Conservation (phyloP, 64 coral and sea anemone species). For the Montipora foliosa region DNA sequence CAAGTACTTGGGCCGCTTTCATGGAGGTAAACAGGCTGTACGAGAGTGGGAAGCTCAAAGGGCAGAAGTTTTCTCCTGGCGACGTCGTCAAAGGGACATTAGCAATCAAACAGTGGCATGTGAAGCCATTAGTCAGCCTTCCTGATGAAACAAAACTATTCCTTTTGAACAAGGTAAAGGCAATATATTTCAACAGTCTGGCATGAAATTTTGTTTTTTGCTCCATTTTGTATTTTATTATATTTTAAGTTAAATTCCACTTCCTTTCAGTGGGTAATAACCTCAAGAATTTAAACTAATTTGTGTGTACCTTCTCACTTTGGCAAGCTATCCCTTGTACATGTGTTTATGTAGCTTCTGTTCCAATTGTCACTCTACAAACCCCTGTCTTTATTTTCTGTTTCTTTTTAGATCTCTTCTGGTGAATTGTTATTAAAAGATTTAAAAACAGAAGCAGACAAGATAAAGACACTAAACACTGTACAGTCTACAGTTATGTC, state of each 20-base stretch:
- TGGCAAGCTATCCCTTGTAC: background rate
- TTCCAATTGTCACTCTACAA: background rate
- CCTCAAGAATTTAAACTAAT: background rate
- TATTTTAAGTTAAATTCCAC: background rate
- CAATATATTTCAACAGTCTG: background rate
- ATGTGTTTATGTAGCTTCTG: background rate
- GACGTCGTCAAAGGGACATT: background rate
- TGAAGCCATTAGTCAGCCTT: slow-evolving; percentile 19
- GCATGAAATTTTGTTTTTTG: background rate
- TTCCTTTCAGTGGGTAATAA: background rate
- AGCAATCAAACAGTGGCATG: background rate
- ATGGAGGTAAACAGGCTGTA: too few relatives aligned
- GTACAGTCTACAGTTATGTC: too few relatives aligned
- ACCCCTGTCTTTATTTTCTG: background rate
- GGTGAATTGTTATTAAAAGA: too few relatives aligned
- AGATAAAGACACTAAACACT: too few relatives aligned
- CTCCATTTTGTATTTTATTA: background rate
- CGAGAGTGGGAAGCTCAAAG: too few relatives aligned
- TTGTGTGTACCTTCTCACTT: background rate
- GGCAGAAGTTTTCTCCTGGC: background rate
- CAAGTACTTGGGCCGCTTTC: too few relatives aligned
- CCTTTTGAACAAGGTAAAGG: slow-evolving; percentile 3
- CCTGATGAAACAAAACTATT: background rate
- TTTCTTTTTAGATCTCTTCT: too few relatives aligned
- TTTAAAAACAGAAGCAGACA: too few relatives aligned